Evolutionary conservation across 2,113 vertebrate genomes (phyloP).

Genomic region (Halcyon senegalensis): DNA sequence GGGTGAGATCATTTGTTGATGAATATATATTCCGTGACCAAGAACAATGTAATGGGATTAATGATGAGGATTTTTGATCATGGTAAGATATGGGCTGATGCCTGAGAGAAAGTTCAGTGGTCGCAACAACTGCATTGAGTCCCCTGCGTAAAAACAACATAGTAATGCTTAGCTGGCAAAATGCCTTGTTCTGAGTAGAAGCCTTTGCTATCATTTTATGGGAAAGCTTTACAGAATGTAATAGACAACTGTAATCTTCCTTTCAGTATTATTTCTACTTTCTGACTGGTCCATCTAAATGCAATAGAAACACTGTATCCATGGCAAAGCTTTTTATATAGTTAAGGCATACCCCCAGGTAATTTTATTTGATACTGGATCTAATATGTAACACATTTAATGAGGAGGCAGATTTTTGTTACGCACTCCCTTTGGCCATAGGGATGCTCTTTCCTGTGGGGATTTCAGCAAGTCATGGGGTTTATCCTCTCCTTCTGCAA

Average conservation of each 20-base stretch:
- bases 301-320: background rate
- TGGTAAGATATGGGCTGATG: background rate
- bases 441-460: background rate
- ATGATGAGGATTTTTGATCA: conserved; percentile 11
- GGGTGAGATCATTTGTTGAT: conserved; percentile 8
- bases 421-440: background rate
- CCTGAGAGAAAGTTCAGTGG: background rate
- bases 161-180: background rate
- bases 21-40: background rate
- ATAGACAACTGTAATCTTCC: background rate
- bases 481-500: background rate
- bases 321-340: background rate
- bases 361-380: background rate
- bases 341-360: background rate
- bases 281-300: background rate
- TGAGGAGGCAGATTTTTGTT: background rate
- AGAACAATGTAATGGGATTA: conserved; percentile 33
- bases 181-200: background rate
- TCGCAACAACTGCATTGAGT: background rate
- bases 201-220: background rate
- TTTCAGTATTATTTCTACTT: background rate
- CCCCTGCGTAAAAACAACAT: background rate
- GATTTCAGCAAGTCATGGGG: background rate
- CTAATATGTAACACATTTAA: background rate
- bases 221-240: background rate